Base-by-base conservation (phyloP, 2,113 vertebrate species). In the Taxidea taxus region DNA sequence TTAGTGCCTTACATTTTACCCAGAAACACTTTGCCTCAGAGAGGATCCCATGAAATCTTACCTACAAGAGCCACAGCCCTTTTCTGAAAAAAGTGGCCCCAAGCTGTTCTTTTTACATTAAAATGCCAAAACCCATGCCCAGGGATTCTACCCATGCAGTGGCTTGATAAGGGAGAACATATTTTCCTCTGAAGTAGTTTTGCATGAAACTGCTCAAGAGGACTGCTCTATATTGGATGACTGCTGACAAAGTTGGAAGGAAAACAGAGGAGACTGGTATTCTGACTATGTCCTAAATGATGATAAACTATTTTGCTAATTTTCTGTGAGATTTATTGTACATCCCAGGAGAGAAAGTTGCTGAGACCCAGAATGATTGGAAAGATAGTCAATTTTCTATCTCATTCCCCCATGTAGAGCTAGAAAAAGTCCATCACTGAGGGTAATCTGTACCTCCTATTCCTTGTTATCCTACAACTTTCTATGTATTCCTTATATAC, bases 1-100 rank as follows among this genome's bases (percentile, higher is more conserved):
- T 93, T 89, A 72, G 16, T 89, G 21, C 34, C 94, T 87, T 93
- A 6, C 3, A 37, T 84, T 94, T 95, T 89, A 86, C 42, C 90
- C 58, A 54, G 47, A 85, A 93, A 23, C 56, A 34, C 11, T 88
- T 95, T 88, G 31, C 54, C 27, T 88, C 60, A 83, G 25, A 91
- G 15, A 72, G 34, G 15, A 88, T 31, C 27, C 56, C 23, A 66
- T 29, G 15, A 82, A 85, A 34, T 90, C 44, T n/a, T 85, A 91
- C 27, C 21, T 21, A 85, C 2, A 89, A 82, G 34, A 81, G 44
- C 39, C 75, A 89, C 2, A 42, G 8, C 13, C 2, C 0, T 10
- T 20, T 86, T 77, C 58, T 91, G 72, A 96, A 14, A 64, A 94
- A 91, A 56, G 42, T 66, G 72, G 18, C 16, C 7, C 1, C 18